These are phyloP conservation scores for Apodemus speciosus DNA, from an alignment of 2,113 vertebrate species.

Conservation along the genomic window DNA sequence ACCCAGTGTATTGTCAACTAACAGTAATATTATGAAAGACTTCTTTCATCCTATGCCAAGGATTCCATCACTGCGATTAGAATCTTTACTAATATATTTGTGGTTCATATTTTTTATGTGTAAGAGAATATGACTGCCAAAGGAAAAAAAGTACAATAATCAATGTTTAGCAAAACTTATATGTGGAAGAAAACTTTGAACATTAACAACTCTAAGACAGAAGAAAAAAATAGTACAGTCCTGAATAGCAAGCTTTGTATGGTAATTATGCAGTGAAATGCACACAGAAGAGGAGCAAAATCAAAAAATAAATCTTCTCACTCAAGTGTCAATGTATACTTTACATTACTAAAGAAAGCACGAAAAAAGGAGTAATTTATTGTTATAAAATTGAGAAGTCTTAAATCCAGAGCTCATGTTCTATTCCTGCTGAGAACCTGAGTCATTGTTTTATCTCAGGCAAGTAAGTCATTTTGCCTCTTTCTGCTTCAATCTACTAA, in stretches of 20 bases:
- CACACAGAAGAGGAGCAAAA: conserved; percentile 57
- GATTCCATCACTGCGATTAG: not conserved
- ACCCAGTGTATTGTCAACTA: not conserved
- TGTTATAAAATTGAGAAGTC: conserved; percentile 66
- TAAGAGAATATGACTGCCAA: conserved; percentile 49
- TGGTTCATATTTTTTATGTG: conserved; percentile 44
- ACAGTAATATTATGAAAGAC: not conserved
- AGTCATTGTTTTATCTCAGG: conserved; percentile 78
- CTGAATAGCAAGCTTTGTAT: conserved; percentile 56
- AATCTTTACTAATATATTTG: not conserved
- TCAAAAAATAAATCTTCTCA: conserved; percentile 62
- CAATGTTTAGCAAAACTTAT: conserved; percentile 28
- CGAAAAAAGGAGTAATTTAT: conserved; percentile 60
- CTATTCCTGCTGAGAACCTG: conserved; percentile 76
- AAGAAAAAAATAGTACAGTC: conserved; percentile 48
- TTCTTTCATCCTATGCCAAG: not conserved
- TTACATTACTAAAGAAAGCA: conserved; percentile 64
- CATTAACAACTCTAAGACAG: conserved; percentile 52
- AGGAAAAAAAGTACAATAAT: conserved; percentile 9
- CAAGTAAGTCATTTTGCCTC: conserved; percentile 77
- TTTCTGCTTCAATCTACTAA: conserved; percentile 71
- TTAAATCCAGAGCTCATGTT: conserved; percentile 69
- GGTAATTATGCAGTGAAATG: conserved; percentile 66
- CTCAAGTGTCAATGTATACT: conserved; percentile 68
- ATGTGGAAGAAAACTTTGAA: conserved; percentile 51